Evolutionary conservation across 2,113 vertebrate genomes (phyloP), one percentile per base, ranked within the genome.

Genomic region (Balaeniceps rex): DNA sequence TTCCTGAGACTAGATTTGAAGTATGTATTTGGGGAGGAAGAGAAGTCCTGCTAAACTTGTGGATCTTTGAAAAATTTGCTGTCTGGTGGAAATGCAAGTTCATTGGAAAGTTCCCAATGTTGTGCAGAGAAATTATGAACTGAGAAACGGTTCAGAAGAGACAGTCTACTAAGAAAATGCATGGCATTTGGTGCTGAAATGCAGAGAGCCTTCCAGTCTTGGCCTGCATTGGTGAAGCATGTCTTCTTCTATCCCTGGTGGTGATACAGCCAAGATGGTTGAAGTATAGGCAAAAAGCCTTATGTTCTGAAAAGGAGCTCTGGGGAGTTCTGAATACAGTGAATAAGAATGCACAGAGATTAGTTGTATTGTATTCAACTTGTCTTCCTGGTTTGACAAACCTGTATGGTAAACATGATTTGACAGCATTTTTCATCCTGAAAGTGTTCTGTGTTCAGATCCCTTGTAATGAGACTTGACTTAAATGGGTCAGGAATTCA

Each of bases 401-500:
- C 58, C 78, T 72, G 2, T 44, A 61, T 0, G 0, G 72, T 42
- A 83, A 95, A 94, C 93, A 57, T 81, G 77, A 86, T 91, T 91
- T 95, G 88, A 91, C 94, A 93, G 93, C 79, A 11, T 29, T 88
- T 94, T 93, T 93, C 88, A 66, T 80, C 65, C 74, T 80, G 38
- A 13, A 88, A 88, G 19, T 47, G 65, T 88, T 64, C 60, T 38
- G 78, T 0, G 1, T 54, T 88, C 0, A 0, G 74, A 58, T 90
- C 46, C 49, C 52, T 83, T 34, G 38, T 97, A 96, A 94, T 74
- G 76, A 91, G 29, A 4, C 86, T 91, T 96, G 95, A 97, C 93
- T 96, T 63, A 96, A 94, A 63, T 95, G 87, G 92, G 91, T 97
- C 94, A 96, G 84, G 78, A 88, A 88, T 92, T 92, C 89, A 80